Evolutionary conservation across 2,888 invertebrate species (phyloP).

Genomic region (Heteromurus nitidus): DNA sequence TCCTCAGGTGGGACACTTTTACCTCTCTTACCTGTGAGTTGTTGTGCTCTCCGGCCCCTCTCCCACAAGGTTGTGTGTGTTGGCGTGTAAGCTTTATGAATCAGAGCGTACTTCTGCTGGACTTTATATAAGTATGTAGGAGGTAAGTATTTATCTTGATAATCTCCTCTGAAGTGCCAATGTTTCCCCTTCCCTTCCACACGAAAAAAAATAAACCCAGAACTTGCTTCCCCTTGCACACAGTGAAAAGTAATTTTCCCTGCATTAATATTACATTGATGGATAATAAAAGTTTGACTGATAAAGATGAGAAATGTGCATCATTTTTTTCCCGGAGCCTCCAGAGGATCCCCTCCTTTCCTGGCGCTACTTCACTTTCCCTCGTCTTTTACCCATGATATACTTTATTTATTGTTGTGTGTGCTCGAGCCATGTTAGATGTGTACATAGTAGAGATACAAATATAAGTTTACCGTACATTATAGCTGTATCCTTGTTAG

Average conservation of each 20-base stretch:
- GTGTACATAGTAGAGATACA: too few relatives aligned
- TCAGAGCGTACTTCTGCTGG: background rate
- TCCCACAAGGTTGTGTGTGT: too few relatives aligned
- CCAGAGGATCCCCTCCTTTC: background rate
- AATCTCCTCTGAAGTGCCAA: conserved; percentile 1
- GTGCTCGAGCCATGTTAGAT: too few relatives aligned
- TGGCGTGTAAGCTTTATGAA: too few relatives aligned
- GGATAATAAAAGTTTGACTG: background rate
- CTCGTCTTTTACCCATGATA: background rate
- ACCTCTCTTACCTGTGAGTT: background rate
- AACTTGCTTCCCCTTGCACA: background rate
- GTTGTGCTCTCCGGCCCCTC: background rate
- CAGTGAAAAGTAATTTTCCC: background rate
- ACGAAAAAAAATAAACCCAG: background rate
- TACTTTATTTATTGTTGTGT: too few relatives aligned
- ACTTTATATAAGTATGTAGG: background rate
- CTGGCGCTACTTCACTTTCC: background rate
- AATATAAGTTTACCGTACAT: too few relatives aligned
- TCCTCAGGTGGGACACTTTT: background rate
- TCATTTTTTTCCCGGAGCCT: background rate
- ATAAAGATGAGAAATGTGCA: background rate
- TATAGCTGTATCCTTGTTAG: too few relatives aligned
- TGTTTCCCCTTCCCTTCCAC: background rate
- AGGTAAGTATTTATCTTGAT: background rate
- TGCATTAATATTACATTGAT: background rate